Evolutionary conservation across 2,797 vertebrate genomes (phyloP).

Genomic region (Lindbergichthys nudifrons): DNA sequence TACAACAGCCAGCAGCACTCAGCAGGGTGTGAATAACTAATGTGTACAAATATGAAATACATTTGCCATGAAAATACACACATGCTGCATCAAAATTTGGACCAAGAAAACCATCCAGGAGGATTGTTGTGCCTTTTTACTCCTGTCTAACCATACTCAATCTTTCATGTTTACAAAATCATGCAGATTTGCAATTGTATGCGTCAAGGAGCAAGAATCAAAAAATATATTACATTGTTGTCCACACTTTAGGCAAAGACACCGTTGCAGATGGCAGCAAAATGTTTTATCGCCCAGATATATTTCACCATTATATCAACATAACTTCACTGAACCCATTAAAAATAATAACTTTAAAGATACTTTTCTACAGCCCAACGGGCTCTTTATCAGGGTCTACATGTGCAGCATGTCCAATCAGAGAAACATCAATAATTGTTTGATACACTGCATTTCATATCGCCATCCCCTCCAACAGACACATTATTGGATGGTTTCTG

Average conservation of each 20-base stretch:
- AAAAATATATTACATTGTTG: background rate
- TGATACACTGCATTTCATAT: conserved; percentile 30
- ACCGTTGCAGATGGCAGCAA: background rate
- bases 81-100: conserved; percentile 11
- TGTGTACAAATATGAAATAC: conserved; percentile 15
- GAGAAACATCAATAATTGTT: conserved; percentile 36
- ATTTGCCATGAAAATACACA: conserved; percentile 31
- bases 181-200: background rate
- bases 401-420: conserved; percentile 40
- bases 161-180: background rate
- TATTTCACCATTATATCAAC: background rate
- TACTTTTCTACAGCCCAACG: no score
- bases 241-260: background rate
- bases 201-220: background rate
- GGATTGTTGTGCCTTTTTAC: background rate
- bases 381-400: conserved; percentile 26
- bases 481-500: conserved; percentile 22
- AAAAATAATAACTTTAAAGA: conserved; percentile 4
- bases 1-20: conserved; percentile 20
- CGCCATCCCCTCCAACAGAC: conserved; percentile 22
- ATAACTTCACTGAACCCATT: background rate
- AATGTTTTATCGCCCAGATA: background rate
- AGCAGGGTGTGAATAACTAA: conserved; percentile 34
- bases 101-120: background rate
- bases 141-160: background rate